Evolutionary conservation across 2,797 vertebrate species (phyloP), one percentile per base, ranked within the genome.

Genomic region (Ceryle rudis): DNA sequence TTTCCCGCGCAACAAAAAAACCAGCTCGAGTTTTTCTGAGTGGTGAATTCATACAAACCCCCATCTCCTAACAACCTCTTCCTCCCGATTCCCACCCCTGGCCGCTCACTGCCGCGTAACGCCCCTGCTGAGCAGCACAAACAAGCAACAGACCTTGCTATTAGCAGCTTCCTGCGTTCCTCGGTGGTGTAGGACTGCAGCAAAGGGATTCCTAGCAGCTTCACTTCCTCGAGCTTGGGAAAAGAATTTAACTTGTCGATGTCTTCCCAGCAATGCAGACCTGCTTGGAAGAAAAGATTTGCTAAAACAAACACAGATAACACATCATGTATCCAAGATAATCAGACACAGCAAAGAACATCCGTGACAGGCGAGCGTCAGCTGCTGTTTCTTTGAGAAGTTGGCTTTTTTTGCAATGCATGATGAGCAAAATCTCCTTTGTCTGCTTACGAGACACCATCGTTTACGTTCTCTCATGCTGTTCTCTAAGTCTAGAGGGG

Each of bases 161-260:
- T 97, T 39, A 99, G 98, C 90, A 99, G 98, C 95, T 98, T 99
- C 57, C 99, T 98, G 73, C 99, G 98, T 67, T 99, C 99, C 61
- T 99, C 98, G 0, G 98, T 98, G 95, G 98, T 99, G 96, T 99
- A 99, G 20, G 98, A 98, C 98, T 99, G 98, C 95, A 99, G 96
- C 87, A 99, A 97, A 87, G 99, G 99, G 89, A 99, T 99, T 84
- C 99, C 99, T 95, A 98, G 98, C 66, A 99, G 98, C 92, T 99
- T 99, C 81, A 99, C 98, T 95, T 99, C 99, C 97, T 99, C 98
- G 28, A 99, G 98, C 94, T 99, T 99, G 14, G 99, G 99, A 84
- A 99, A 99, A 95, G 98, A 99, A 95, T 99, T 99, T 82, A 99
- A 97, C 95, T 98, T 99, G 95, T 99, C 99, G 57, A 99, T 99